Evolutionary conservation across 2,113 vertebrate genomes (phyloP), one percentile per base, ranked within the genome.

Genomic region (Poeciliopsis prolifica): DNA sequence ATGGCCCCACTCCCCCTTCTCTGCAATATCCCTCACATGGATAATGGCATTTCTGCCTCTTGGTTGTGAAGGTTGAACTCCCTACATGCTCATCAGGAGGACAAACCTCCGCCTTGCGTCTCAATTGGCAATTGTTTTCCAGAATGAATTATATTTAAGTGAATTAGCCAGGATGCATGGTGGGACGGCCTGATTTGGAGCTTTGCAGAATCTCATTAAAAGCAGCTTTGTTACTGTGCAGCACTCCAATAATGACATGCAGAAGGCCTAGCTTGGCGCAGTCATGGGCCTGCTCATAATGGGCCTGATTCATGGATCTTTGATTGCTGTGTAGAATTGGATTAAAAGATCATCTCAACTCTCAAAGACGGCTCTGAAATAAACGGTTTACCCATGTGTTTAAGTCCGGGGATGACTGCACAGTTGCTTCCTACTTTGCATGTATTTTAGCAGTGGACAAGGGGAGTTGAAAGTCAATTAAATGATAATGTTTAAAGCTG

Each of bases 161-260:
- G 68, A 92, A 93, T 95, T 93, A 93, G 70, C 78, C 58, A 37
- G 78, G 87, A 82, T 87, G 80, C 80, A 72, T 77, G 81, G 63
- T 73, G 79, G 85, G 81, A 73, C 48, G 73, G 60, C 72, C 85
- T 84, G 85, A 87, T 90, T 86, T 66, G 77, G 74, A 85, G 90
- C 88, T 91, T 93, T 91, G 90, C 77, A 79, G 79, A 93, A 94
- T 93, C 91, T 91, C 87, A 93, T 93, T 93, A 93, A 90, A 88
- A 89, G 76, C 87, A 86, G 89, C 88, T 92, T 92, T 88, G 87
- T 92, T 89, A 92, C 30, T 61, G 51, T 73, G 30, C 81, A 61
- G 72, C 77, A 74, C 70, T 68, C 72, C 76, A 58, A 72, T 91
- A 94, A 94, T 92, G 91, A 90, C 78, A 91, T 91, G 89, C 90